Conservation (phyloP, 2,888 invertebrate genomes). For the Lordiphosa andalusiaca region DNA sequence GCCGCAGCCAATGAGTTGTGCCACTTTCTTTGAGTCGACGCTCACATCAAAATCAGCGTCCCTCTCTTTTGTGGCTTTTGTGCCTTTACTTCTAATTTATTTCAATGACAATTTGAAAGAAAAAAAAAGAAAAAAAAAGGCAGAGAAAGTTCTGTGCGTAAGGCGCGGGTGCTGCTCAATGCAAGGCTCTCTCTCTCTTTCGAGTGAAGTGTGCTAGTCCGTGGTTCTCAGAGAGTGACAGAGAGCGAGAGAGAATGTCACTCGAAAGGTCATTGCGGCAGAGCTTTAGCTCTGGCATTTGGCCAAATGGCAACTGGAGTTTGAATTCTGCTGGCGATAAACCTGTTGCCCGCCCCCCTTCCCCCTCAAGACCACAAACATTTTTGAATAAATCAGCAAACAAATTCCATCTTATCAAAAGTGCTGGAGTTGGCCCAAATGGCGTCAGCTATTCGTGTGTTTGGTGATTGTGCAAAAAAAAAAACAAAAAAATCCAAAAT, state of each 20-base stretch:
- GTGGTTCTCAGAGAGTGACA: no score
- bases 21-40: constrained; percentile 61
- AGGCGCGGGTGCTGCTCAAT: no score
- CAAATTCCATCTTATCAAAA: constrained; percentile 6
- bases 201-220: no score
- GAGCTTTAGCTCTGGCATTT: constrained; percentile 51
- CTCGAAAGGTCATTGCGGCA: constrained; percentile 1
- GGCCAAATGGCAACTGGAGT: constrained; percentile 55
- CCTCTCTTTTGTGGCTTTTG: constrained; percentile 28
- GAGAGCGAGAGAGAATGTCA: no score
- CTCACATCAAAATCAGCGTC: constrained; percentile 27
- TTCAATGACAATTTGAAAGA: constrained; percentile 62
- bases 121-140: constrained; percentile 40
- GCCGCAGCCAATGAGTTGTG: constrained; percentile 59
- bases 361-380: no score
- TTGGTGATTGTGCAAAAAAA: constrained; percentile 6
- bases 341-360: no score
- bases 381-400: no score
- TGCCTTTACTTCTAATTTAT: constrained; percentile 56
- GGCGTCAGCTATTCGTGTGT: not conserved
- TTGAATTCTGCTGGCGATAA: no score
- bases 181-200: no score
- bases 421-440: no score
- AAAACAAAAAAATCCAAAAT: not conserved
- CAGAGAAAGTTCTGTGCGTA: constrained; percentile 51